These are phyloP conservation scores for Indicator indicator DNA, from an alignment of 2,113 vertebrate genomes.

Conservation along the genomic window DNA sequence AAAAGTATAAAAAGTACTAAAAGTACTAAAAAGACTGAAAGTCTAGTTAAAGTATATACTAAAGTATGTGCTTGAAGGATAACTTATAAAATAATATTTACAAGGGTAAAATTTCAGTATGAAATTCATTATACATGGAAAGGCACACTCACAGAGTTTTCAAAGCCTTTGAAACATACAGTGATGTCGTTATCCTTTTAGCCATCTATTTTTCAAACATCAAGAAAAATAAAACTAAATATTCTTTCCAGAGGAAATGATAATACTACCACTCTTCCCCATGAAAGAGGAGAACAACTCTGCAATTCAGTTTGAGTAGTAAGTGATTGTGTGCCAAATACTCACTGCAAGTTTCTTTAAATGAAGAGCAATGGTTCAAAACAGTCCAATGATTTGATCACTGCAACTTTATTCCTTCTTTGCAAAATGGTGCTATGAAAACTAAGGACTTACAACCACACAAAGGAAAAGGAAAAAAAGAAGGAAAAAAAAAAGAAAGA, in stretches of 20 bases:
- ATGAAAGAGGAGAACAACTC: not conserved
- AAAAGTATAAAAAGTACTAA: no score
- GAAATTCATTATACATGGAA: not conserved
- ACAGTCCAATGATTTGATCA: not conserved
- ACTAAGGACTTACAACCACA: not conserved
- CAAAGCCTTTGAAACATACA: not conserved
- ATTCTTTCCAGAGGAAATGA: not conserved
- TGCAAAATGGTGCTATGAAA: not conserved
- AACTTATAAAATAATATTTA: not conserved
- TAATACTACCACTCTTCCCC: not conserved
- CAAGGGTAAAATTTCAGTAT: not conserved
- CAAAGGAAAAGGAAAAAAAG: not conserved
- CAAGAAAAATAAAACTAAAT: not conserved
- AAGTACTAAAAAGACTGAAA: no score
- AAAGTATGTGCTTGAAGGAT: not conserved
- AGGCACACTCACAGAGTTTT: not conserved
- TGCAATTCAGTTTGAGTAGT: not conserved
- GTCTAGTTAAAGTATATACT: no score
- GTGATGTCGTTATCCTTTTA: not conserved
- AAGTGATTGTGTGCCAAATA: not conserved
- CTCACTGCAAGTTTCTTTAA: not conserved
- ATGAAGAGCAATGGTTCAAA: not conserved
- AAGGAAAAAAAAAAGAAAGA: not conserved
- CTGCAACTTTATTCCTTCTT: not conserved
- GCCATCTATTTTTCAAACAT: not conserved